Evolutionary conservation across 2,113 vertebrate genomes (phyloP), one percentile per base, ranked within the genome.

Genomic region (Gnathonemus echidnorhynchus): DNA sequence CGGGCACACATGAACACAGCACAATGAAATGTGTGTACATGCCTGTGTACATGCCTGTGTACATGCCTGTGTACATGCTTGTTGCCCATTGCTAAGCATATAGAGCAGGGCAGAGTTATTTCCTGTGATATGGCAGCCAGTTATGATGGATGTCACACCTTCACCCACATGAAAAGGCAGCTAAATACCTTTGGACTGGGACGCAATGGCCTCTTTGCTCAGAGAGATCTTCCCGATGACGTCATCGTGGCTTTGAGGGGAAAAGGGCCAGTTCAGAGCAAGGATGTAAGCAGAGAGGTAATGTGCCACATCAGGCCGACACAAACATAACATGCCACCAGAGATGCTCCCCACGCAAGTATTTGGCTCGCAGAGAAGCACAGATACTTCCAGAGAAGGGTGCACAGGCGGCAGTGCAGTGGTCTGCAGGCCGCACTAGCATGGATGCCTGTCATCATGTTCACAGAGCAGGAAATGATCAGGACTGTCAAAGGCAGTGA

Each of bases 151-250:
- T 7, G 46, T 19, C 21, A 24, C 39, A 35, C n/a, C 62, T 45
- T 42, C 87, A 62, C 39, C n/a, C 11, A 5, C 35, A 46, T 66
- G 50, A 66, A 42, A 49, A 49, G 85, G 7, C 93, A 19, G 4
- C 21, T 27, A 87, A 88, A 90, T 96, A 98, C 98, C 98, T 96
- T 95, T 94, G 0, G 94, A 94, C 92, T 97, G 94, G 0, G 96
- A 95, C 7, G 95, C 93, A 48, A 99, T 97, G 31, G 93, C 93
- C 27, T 97, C 97, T 94, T 92, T 97, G 92, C 93, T 97, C 90
- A 98, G 96, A 0, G 94, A 96, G 90, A 98, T 96, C 93, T 98
- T 98, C 91, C 97, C 97, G 4, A 98, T 98, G 86, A 97, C 83
- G 19, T 98, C 97, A 0, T 98, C 98, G 0, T 98, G 97, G 90